Percentiles rank a stretch among this genome's conserved stretches.
Evolutionary conservation across 2,113 vertebrate species (phyloP).

Genomic region (Oenanthe melanoleuca): DNA sequence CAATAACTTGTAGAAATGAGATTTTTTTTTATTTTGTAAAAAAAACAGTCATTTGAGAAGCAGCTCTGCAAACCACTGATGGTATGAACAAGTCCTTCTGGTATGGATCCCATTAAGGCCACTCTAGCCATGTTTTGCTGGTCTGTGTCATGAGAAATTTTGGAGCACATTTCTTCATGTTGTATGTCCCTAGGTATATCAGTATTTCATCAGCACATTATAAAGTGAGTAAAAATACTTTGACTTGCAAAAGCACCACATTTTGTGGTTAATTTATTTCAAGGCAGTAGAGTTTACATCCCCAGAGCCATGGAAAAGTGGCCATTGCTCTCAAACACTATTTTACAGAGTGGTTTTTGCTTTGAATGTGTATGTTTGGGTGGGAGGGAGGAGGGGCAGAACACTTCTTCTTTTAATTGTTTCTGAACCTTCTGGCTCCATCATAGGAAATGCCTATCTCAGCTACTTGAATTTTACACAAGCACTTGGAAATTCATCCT

Average conservation of each 20-base stretch:
- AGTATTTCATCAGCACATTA: not conserved
- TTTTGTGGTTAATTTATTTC: not conserved
- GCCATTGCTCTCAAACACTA: not conserved
- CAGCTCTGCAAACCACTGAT: slow-evolving; percentile 20
- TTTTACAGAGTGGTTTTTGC: not conserved
- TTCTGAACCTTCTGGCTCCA: not conserved
- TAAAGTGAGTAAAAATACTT: not conserved
- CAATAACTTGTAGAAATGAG: slow-evolving; percentile 44
- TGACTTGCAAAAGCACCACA: not conserved
- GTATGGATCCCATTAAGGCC: slow-evolving; percentile 39
- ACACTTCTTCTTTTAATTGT: not conserved
- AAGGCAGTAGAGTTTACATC: not conserved
- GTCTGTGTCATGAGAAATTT: not conserved
- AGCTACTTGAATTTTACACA: not conserved
- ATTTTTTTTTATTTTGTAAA: slow-evolving; percentile 5
- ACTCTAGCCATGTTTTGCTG: not conserved
- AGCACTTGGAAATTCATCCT: fast-evolving
- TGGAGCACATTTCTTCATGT: not conserved
- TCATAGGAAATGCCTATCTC: not conserved
- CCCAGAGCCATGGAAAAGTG: not conserved
- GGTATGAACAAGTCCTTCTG: not conserved
- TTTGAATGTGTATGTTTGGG: not conserved
- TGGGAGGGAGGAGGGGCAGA: not conserved
- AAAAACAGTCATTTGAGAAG: slow-evolving; percentile 20
- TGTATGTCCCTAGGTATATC: not conserved